Base-by-base conservation (phyloP, 30 jellyfish, hydroid and myxozoan species). In the Hydractinia symbiolongicarpus region DNA sequence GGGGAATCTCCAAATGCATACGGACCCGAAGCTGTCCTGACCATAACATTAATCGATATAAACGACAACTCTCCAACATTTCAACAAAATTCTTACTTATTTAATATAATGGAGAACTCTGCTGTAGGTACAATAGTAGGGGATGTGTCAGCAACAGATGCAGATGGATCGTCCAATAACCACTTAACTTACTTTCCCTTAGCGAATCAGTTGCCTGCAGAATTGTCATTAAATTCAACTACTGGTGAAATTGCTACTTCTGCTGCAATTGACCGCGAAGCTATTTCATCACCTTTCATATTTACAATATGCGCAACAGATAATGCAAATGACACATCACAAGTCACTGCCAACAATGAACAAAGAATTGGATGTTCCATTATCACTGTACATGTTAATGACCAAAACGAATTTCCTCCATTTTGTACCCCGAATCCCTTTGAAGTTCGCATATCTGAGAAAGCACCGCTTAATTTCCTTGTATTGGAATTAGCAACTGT, bases 11-110 rank as follows among this genome's bases (percentile, higher is more conserved):
- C 52, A n/a, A 13, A 6, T 6, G 44, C 44, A 30, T 13, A 6
- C 40, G 74, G 74, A 13, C 19, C 9, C 40, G 9, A 7, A 7
- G 7, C 40, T 7, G 40, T 51, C 40, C 74, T 64, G 17, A 13
- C 9, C 17, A 13, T 64, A 64, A 67, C 57, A n/a, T 78, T 91
- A 8, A 7, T 78, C 20, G 98, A 91, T 56, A 72, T 91, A 20
- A 91, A 91, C 75, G 98, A 91, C 84, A 85, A 91, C 75, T 83
- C 95, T 4, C 95, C 95, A 50, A 11, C 19, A 17, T 83, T 78
- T 16, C 51, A n/a, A 4, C 83, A 74, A 74, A 5, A 6, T 21
- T 19, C 8, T 0, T 74, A 74, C 54, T 17, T 5, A 0, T 74
- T 74, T 7, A 6, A 6, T 49, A 5, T 74, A 13, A 2, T 49